These are phyloP conservation scores for Tribolium castaneum DNA, from an alignment of 1,140 invertebrate genomes.

Conservation along the genomic window DNA sequence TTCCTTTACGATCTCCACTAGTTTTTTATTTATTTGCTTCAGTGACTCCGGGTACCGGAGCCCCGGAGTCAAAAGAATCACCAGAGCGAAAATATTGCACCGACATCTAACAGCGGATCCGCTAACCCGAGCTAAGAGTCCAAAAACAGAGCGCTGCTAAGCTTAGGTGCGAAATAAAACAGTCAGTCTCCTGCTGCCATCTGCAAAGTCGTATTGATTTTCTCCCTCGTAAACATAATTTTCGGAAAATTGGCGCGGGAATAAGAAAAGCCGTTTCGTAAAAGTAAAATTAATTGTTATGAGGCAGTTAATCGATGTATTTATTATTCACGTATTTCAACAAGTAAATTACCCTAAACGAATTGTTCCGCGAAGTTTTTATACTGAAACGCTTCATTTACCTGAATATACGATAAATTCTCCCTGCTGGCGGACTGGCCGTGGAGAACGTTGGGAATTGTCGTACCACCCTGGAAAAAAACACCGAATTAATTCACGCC, in stretches of 20 bases:
- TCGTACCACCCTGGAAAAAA: constrained; percentile 44
- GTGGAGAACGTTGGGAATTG: constrained; percentile 37
- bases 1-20: too few relatives aligned
- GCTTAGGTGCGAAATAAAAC: not conserved
- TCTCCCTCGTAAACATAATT: not conserved
- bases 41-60: too few relatives aligned
- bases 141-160: not conserved
- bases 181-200: constrained; percentile 23
- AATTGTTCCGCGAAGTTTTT: constrained; percentile 7
- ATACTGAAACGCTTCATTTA: constrained; percentile 13
- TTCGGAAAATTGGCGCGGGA: constrained; percentile 7
- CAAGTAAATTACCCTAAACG: constrained; percentile 20
- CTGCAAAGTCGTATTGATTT: constrained; percentile 17
- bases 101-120: constrained; percentile 27
- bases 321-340: constrained; percentile 31
- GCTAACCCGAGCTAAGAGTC: not conserved
- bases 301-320: constrained; percentile 17
- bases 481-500: not conserved
- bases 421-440: constrained; percentile 44
- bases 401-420: constrained; percentile 48
- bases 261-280: not conserved
- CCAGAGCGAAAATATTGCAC: not conserved
- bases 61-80: too few relatives aligned
- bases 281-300: constrained; percentile 12
- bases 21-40: too few relatives aligned